Base-by-base conservation (phyloP, 2,888 invertebrate species). In the Keiferia lycopersicella region DNA sequence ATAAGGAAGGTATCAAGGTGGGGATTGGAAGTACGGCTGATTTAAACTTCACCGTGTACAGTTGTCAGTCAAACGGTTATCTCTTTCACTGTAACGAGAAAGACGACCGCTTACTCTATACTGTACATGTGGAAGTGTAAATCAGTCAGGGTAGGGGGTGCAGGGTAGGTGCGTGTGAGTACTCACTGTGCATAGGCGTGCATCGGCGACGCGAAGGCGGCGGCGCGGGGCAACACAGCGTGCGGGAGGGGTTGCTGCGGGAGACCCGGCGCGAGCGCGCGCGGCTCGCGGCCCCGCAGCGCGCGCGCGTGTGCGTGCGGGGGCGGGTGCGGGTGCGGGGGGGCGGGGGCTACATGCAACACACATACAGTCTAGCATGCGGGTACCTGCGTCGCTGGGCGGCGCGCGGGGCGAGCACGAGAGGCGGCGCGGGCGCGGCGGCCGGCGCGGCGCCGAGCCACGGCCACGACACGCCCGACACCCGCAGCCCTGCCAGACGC, bases 111-210 rank as follows among this genome's bases (percentile, higher is more conserved):
- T 4, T 7, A 34, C 34, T 8, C 10, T 4, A 7, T 34, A 34
- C 34, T 8, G 34, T 34, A 10, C 34, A 7, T 34, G 10, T 10
- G 7, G 8, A 8, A 34, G 34, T 34, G 34, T 34, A 34, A 10
- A 34, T 34, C 34, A 34, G 10, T 10, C 34, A n/a, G 57, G 56
- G 18, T 56, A 62, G 53, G 66, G 50, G 65, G 22, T n/a, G n/a
- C 58, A 41, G 8, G 56, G 67, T 26, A 72, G n/a, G 64, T 65
- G 65, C 6, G 56, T 53, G 51, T 67, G 64, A 84, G 86, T 94
- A 96, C 96, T 96, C 95, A 96, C 96, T 96, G 96, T 88, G 97
- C 95, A 92, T 97, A 97, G 83, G 97, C 96, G 93, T 96, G 97
- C 90, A 96, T 93, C 85, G 96, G 95, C 84, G 95, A 93, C 79